phyloP scores from a whole-genome alignment of 2,888 invertebrate species.

The Cantharis lateralis region DNA sequence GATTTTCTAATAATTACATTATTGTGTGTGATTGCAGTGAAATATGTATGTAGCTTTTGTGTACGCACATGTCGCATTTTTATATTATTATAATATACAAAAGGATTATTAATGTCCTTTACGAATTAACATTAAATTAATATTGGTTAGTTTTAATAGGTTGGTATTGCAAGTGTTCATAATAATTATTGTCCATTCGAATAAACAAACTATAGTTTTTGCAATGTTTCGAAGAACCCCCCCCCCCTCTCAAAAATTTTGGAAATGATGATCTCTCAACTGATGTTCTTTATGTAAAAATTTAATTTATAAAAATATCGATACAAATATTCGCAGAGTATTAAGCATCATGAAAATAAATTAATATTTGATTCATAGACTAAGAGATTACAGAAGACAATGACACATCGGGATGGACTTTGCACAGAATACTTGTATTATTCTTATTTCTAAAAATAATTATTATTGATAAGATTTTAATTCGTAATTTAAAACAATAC shows the following conservation, averaged over 20 bases:
- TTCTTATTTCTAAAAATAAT: constrained; percentile 11
- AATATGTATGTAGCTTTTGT: not conserved
- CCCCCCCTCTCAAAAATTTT: too few species aligned
- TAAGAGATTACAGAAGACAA: constrained; percentile 7
- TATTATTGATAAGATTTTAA: not conserved
- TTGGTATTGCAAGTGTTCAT: not conserved
- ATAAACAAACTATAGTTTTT: not conserved
- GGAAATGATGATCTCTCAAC: too few species aligned
- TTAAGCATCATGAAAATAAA: not conserved
- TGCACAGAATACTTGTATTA: not conserved
- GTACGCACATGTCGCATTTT: not conserved
- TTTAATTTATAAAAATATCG: not conserved
- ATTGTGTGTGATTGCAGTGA: not conserved
- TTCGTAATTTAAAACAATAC: not conserved
- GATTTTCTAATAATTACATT: not conserved
- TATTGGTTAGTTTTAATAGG: not conserved
- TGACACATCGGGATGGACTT: constrained; percentile 14
- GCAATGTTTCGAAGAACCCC: too few species aligned
- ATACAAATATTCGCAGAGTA: not conserved
- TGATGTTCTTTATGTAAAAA: not conserved
- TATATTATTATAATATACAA: not conserved
- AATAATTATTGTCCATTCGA: not conserved
- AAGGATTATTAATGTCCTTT: not conserved
- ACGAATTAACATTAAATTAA: not conserved
- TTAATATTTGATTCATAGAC: constrained; percentile 1